Evolutionary conservation across 1,140 invertebrate genomes (phyloP).

Genomic region (Oncopeltus fasciatus): DNA sequence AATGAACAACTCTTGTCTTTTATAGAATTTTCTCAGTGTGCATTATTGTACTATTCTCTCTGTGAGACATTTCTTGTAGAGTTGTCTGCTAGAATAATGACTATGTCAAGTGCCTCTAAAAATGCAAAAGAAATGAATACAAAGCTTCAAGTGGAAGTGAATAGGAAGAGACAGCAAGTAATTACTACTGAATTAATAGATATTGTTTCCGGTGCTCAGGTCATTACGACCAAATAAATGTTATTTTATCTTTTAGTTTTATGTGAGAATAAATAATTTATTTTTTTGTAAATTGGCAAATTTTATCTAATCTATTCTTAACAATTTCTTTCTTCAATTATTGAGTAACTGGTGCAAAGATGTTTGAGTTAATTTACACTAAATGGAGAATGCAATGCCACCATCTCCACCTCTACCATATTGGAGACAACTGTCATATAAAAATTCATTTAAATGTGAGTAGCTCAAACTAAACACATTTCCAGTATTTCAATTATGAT

Average conservation of each 20-base stretch:
- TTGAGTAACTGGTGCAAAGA: neutral
- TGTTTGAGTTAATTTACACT: too few relatives aligned
- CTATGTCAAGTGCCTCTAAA: constrained; percentile 59
- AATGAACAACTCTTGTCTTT: constrained; percentile 45
- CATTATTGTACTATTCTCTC: constrained; percentile 45
- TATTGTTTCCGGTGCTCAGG: constrained; percentile 53
- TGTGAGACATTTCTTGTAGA: constrained; percentile 52
- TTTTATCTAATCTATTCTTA: neutral
- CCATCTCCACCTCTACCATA: too few relatives aligned
- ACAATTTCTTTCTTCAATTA: neutral
- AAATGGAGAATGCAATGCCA: too few relatives aligned
- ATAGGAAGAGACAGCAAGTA: constrained; percentile 53
- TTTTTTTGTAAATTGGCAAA: too few relatives aligned
- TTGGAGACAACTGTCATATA: too few relatives aligned
- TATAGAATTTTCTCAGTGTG: constrained; percentile 47
- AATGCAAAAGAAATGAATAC: constrained; percentile 57
- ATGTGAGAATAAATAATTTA: too few relatives aligned
- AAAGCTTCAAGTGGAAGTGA: constrained; percentile 48
- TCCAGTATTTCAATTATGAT: too few relatives aligned
- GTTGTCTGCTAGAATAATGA: constrained; percentile 54
- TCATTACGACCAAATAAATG: constrained; percentile 1
- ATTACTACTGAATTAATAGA: constrained; percentile 60
- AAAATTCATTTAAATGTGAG: too few relatives aligned
- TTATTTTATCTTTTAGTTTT: neutral
- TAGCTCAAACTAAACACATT: too few relatives aligned